A percentile compares a stretch with the other conserved stretches of the same genome.
Conservation (phyloP, 2,888 invertebrate species). For the Acleris sparsana region DNA sequence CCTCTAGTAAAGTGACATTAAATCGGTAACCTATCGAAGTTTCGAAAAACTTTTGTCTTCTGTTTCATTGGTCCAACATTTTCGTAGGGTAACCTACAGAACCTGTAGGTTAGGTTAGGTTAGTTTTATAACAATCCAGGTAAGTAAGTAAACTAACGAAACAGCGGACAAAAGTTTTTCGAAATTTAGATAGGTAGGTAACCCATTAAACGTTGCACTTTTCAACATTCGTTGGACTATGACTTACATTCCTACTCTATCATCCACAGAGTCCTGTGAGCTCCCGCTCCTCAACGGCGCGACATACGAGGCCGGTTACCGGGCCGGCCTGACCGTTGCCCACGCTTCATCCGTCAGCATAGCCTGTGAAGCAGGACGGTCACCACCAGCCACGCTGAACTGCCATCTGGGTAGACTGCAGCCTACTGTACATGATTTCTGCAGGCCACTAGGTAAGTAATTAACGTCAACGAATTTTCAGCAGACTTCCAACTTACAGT, state of each 20-base stretch:
- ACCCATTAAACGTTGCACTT: neutral
- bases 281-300: constrained; percentile 87
- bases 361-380: constrained; percentile 85
- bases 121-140: too few species aligned
- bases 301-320: constrained; percentile 89
- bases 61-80: too few species aligned
- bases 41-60: too few species aligned
- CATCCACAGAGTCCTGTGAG: constrained; percentile 85
- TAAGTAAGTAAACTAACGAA: too few species aligned
- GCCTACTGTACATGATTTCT: constrained; percentile 82
- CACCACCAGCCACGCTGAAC: constrained; percentile 84
- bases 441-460: constrained; percentile 70
- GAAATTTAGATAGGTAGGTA: neutral
- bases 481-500: too few species aligned
- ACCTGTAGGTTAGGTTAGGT: too few species aligned
- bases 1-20: too few species aligned
- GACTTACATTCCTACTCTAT: constrained; percentile 1
- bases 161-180: too few species aligned
- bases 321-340: constrained; percentile 90
- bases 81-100: too few species aligned
- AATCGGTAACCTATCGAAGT: too few species aligned
- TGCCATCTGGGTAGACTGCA: constrained; percentile 86
- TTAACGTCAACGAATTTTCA: too few species aligned
- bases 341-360: constrained; percentile 91
- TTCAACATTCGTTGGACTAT: neutral